Base-by-base conservation (phyloP, 2,888 invertebrate genomes). In the Synanthedon tipuliformis region DNA sequence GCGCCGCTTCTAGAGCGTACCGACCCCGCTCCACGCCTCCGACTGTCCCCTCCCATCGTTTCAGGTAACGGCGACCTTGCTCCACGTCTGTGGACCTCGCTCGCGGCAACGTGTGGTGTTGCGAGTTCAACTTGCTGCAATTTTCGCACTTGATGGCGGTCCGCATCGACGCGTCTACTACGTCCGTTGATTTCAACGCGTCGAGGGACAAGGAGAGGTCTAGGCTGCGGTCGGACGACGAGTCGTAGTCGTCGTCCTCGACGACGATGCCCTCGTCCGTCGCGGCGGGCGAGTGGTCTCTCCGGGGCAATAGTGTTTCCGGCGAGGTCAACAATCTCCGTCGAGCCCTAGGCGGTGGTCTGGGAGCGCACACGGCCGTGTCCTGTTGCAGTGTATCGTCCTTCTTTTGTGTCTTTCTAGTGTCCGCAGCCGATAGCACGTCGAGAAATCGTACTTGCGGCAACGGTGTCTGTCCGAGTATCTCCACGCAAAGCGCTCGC, bases 401-500 rank as follows among this genome's bases (percentile, higher is more conserved):
- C 72, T 65, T 88, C 78, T 68, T 88, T 75, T 77, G 74, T 73
- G 75, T 72, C 59, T 72, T 76, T 41, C 76, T 75, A 52, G 85
- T 82, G 50, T 90, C 89, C 52, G 91, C 89, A 51, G 91, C 89
- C 58, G 90, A 89, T 54, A 92, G 71, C 59, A 93, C 93, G 72
- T 92, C 93, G 66, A 93, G 76, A 71, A 93, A 93, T 69, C 92
- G 91, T 55, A 93, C 89, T 59, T 91, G 90, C 51, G 92, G 92
- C 59, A 93, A 78, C 16, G 93, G 93, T 40, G 93, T 93, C 73
- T 93, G 93, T 3, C 92, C 89, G 60, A 93, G 91, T 59, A 93
- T 89, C 73, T 93, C 93, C 58, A 92, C 90, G 52, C 93, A 93
- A 57, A 93, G 89, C 53, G 92, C 91, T 66, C 91, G 91, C 66